A percentile compares a stretch with the other conserved stretches of the same genome.
phyloP scores from a whole-genome alignment of 30 jellyfish, hydroid and myxozoan genomes.

The Pseudorhiza aurosa region DNA sequence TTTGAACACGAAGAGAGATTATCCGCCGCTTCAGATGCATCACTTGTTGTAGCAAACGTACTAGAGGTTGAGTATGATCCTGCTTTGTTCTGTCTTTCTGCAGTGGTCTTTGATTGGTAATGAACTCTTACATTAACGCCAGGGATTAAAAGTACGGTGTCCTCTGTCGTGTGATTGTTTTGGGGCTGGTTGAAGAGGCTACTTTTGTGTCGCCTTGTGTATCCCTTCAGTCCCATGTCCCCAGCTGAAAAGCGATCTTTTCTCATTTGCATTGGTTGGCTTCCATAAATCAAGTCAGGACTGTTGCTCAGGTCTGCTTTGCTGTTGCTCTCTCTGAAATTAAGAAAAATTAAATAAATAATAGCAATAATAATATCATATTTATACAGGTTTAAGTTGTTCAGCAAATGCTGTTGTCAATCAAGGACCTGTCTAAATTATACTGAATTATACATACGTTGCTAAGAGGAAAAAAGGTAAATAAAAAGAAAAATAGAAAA shows the following conservation, averaged over 20 bases:
- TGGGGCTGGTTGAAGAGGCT: slow-evolving; percentile 45
- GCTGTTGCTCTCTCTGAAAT: slow-evolving; percentile 35
- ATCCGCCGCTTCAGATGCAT: slow-evolving; percentile 39
- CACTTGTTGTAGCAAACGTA: slow-evolving; percentile 49
- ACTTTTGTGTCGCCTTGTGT: slow-evolving; percentile 17
- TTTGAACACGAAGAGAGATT: slow-evolving; percentile 37
- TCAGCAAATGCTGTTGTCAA: too few relatives aligned
- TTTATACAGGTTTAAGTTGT: too few relatives aligned
- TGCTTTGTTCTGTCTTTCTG: slow-evolving; percentile 46
- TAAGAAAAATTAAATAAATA: not conserved
- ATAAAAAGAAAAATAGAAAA: too few relatives aligned
- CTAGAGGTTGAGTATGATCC: not conserved
- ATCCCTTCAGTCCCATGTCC: slow-evolving; percentile 36
- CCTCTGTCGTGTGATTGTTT: slow-evolving; percentile 50
- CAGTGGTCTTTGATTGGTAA: slow-evolving; percentile 74
- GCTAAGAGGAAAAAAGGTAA: too few relatives aligned
- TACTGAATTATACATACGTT: too few relatives aligned
- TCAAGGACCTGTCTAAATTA: too few relatives aligned
- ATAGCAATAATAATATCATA: too few relatives aligned
- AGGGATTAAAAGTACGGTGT: slow-evolving; percentile 78
- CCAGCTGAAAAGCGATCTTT: slow-evolving; percentile 45
- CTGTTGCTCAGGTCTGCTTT: slow-evolving; percentile 31
- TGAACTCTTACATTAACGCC: slow-evolving; percentile 87
- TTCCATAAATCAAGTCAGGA: slow-evolving; percentile 34
- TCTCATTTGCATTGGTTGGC: slow-evolving; percentile 8